phyloP scores from a whole-genome alignment of 92 coral and sea anemone genomes.

The Heliopora coerulea region DNA sequence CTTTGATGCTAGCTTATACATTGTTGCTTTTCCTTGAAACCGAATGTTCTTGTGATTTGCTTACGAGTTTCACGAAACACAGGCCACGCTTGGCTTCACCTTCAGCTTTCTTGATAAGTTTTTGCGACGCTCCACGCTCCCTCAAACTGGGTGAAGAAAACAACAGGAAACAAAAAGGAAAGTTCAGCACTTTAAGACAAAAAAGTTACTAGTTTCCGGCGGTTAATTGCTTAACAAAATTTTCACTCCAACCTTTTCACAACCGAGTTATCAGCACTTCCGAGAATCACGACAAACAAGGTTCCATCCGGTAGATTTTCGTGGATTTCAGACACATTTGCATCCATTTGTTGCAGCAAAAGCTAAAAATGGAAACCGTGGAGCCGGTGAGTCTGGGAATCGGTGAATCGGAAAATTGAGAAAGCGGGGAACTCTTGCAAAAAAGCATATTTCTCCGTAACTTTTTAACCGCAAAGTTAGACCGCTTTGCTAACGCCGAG shows the following conservation, averaged over 20 bases:
- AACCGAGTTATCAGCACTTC: conserved; percentile 52
- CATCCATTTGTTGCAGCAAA: conserved; percentile 57
- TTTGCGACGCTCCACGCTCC: conserved; percentile 31
- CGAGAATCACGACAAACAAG: conserved; percentile 56
- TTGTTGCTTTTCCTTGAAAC: neutral
- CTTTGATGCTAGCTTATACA: neutral
- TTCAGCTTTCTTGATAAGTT: conserved; percentile 43
- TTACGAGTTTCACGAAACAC: conserved; percentile 53
- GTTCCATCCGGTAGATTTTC: conserved; percentile 56
- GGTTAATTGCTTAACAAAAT: neutral
- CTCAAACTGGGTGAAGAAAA: conserved; percentile 53
- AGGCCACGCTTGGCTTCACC: conserved; percentile 53
- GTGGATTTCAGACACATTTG: conserved; percentile 48
- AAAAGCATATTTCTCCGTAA: too few relatives aligned
- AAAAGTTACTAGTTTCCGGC: neutral
- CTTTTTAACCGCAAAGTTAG: too few relatives aligned
- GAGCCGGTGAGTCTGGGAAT: too few relatives aligned
- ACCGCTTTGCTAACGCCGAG: too few relatives aligned
- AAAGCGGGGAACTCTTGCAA: too few relatives aligned
- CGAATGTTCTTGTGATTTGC: neutral
- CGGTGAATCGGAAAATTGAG: too few relatives aligned
- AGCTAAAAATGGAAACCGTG: too few relatives aligned
- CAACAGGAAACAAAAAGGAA: neutral
- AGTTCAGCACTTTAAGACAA: too few relatives aligned
- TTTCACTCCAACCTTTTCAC: conserved; percentile 46